These are phyloP conservation scores for Toxostoma redivivum DNA, from an alignment of 2,113 vertebrate genomes.

Conservation along the genomic window DNA sequence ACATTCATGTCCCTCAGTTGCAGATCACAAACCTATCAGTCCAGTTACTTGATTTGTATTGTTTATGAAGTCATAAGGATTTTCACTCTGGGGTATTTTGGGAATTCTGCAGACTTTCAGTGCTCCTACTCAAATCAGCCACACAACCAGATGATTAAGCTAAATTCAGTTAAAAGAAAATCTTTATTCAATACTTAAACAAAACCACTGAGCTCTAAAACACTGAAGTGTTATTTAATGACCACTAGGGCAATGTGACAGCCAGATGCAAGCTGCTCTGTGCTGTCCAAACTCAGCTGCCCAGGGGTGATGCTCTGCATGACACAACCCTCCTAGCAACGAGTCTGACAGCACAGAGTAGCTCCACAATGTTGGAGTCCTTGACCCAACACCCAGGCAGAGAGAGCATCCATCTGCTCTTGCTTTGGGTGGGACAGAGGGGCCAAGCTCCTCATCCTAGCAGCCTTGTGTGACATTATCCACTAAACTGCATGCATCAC, in stretches of 20 bases:
- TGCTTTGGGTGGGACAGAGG: neutral
- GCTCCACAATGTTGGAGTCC: neutral
- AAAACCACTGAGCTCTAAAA: neutral
- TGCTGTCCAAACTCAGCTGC: neutral
- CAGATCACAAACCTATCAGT: neutral
- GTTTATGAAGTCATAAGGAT: neutral
- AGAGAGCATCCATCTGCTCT: neutral
- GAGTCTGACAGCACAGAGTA: neutral
- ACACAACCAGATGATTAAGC: neutral
- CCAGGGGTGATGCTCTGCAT: neutral
- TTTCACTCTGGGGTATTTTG: neutral
- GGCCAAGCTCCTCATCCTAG: neutral
- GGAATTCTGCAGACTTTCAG: neutral
- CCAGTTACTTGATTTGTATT: neutral
- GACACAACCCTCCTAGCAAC: neutral
- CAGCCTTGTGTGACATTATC: neutral
- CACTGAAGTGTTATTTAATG: neutral
- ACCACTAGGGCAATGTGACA: neutral
- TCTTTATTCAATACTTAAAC: neutral
- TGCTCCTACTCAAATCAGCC: neutral
- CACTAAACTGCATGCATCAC: fast-evolving
- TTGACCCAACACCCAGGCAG: neutral
- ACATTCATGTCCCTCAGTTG: neutral
- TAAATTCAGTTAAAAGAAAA: neutral
- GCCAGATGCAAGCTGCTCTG: neutral